Conservation (phyloP, 2,888 invertebrate genomes). For the Ariolimax columbianus region DNA sequence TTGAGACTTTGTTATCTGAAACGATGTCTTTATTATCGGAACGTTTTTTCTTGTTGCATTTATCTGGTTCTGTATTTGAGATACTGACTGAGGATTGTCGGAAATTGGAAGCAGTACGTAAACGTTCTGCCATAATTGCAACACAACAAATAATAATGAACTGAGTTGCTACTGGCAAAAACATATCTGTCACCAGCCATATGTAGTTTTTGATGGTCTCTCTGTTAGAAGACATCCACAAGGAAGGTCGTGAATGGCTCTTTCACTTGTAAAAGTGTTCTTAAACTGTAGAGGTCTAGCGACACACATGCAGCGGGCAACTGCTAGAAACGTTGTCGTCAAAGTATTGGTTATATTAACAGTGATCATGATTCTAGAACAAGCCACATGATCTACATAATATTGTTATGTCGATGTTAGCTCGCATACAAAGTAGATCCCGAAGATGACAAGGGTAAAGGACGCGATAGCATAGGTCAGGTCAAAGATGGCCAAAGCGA, state of each 20-base stretch:
- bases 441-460: background rate
- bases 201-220: background rate
- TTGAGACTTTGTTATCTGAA: background rate
- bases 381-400: background rate
- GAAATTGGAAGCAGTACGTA: background rate
- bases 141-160: slow-evolving; percentile 15
- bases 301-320: slow-evolving; percentile 30
- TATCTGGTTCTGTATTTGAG: background rate
- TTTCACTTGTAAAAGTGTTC: background rate
- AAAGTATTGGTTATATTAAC: background rate
- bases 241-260: background rate
- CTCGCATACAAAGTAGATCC: background rate
- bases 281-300: slow-evolving; percentile 34
- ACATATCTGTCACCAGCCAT: background rate
- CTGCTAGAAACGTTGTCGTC: slow-evolving; percentile 25
- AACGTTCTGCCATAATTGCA: background rate
- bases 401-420: background rate
- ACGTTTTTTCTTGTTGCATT: background rate
- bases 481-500: background rate
- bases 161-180: slow-evolving; percentile 12
- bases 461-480: background rate
- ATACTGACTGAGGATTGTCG: background rate
- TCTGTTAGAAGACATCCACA: background rate
- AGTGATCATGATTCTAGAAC: background rate
- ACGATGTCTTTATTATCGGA: background rate